These are phyloP conservation scores for Drosophila cardini DNA, from an alignment of 1,140 invertebrate species.

Conservation along the genomic window DNA sequence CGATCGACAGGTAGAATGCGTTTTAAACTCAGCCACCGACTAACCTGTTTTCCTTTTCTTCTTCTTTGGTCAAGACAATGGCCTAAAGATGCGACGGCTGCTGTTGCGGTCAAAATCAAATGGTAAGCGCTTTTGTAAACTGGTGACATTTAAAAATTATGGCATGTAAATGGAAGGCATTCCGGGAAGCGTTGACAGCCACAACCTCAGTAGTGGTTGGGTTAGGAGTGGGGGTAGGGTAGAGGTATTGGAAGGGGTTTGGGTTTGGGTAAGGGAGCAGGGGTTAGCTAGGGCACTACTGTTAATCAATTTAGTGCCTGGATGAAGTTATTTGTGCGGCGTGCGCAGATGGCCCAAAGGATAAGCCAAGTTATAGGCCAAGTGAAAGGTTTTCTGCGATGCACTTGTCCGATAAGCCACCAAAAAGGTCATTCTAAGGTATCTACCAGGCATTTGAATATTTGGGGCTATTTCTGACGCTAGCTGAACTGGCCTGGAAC, in stretches of 20 bases:
- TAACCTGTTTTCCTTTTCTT: conserved; percentile 58
- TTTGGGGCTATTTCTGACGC: not conserved
- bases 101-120: conserved; percentile 73
- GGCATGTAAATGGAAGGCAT: conserved; percentile 80
- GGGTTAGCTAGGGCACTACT: conserved; percentile 53
- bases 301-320: conserved; percentile 77
- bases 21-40: not conserved
- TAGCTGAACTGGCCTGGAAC: conserved; percentile 5
- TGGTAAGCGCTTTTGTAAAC: conserved; percentile 77
- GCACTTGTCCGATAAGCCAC: conserved; percentile 35
- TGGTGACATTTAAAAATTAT: conserved; percentile 83
- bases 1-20: conserved; percentile 43
- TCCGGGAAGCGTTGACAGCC: conserved; percentile 75
- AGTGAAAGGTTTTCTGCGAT: conserved; percentile 43
- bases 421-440: not conserved
- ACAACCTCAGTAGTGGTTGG: not conserved
- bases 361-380: conserved; percentile 50
- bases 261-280: too few relatives aligned
- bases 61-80: conserved; percentile 11
- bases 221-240: not conserved
- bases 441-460: not conserved
- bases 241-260: too few relatives aligned
- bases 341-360: conserved; percentile 62
- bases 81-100: conserved; percentile 20
- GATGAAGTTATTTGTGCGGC: conserved; percentile 58